phyloP scores from a whole-genome alignment of 2,113 vertebrate genomes.

The Balaeniceps rex region DNA sequence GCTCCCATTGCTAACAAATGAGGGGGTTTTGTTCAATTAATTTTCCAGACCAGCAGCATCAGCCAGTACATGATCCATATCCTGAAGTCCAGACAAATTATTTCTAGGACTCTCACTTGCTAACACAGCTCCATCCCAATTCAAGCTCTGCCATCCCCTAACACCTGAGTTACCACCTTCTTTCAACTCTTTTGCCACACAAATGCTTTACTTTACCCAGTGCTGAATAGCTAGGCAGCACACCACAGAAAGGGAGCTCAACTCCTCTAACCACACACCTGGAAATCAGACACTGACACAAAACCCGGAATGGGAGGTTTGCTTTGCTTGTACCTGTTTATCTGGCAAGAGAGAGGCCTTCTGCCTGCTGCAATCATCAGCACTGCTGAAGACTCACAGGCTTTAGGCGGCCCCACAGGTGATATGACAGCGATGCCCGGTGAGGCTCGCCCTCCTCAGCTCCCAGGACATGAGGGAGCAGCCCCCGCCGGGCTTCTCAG shows the following conservation, averaged over 20 bases:
- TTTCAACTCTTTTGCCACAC: too few species aligned
- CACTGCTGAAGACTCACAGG: not conserved
- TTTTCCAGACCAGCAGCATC: not conserved
- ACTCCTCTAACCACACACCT: not conserved
- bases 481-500: fast-evolving
- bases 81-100: not conserved
- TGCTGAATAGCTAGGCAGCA: fast-evolving
- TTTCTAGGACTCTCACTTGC: not conserved
- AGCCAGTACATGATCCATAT: fast-evolving
- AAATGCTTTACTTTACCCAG: not conserved
- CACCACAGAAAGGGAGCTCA: not conserved
- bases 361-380: too few species aligned
- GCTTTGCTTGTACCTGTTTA: not conserved
- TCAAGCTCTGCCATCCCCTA: not conserved
- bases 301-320: fast-evolving
- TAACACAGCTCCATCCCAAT: fast-evolving
- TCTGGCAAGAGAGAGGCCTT: too few species aligned
- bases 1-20: fast-evolving
- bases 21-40: not conserved
- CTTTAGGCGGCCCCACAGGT: too few species aligned
- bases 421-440: fast-evolving
- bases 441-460: fast-evolving
- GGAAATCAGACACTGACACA: fast-evolving
- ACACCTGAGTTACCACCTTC: fast-evolving
- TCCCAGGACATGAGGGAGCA: fast-evolving